Conservation (phyloP, 1,140 invertebrate species). For the Popillia japonica region DNA sequence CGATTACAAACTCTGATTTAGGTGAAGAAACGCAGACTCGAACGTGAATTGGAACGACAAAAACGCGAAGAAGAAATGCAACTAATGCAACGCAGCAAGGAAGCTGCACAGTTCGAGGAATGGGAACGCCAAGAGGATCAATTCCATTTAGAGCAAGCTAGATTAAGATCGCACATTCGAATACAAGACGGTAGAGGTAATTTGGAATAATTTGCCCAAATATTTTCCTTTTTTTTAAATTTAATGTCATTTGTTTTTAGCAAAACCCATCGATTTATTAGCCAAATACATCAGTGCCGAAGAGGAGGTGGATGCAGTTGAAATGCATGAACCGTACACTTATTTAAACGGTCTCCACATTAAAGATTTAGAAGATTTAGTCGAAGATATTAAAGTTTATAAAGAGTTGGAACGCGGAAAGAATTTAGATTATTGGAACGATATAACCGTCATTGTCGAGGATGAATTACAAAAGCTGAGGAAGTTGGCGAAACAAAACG, state of each 20-base stretch:
- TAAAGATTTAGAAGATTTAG: slow-evolving; percentile 94
- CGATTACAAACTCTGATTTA: slow-evolving; percentile 46
- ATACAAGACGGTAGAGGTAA: slow-evolving; percentile 87
- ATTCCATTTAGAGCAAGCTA: slow-evolving; percentile 90
- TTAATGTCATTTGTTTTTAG: slow-evolving; percentile 59
- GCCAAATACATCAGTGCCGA: slow-evolving; percentile 96
- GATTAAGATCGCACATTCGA: slow-evolving; percentile 89
- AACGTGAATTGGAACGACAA: slow-evolving; percentile 90
- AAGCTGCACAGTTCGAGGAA: slow-evolving; percentile 92
- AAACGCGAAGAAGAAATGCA: slow-evolving; percentile 91
- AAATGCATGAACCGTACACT: slow-evolving; percentile 98
- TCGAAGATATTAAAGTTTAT: slow-evolving; percentile 96
- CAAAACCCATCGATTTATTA: slow-evolving; percentile 97
- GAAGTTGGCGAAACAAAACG: slow-evolving; percentile 73
- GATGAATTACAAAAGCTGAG: slow-evolving; percentile 92
- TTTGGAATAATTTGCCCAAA: too few species aligned
- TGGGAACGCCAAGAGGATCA: slow-evolving; percentile 96
- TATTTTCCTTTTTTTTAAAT: background rate
- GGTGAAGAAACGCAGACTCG: slow-evolving; percentile 89
- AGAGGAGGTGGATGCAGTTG: slow-evolving; percentile 90
- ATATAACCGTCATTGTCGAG: slow-evolving; percentile 95
- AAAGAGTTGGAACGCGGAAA: slow-evolving; percentile 85
- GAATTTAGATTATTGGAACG: slow-evolving; percentile 96
- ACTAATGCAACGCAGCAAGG: slow-evolving; percentile 88
- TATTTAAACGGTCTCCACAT: slow-evolving; percentile 92